A percentile compares a stretch with the other conserved stretches of the same genome.
Evolutionary conservation across 2,797 vertebrate species (phyloP).

Genomic region (Liasis olivaceus): DNA sequence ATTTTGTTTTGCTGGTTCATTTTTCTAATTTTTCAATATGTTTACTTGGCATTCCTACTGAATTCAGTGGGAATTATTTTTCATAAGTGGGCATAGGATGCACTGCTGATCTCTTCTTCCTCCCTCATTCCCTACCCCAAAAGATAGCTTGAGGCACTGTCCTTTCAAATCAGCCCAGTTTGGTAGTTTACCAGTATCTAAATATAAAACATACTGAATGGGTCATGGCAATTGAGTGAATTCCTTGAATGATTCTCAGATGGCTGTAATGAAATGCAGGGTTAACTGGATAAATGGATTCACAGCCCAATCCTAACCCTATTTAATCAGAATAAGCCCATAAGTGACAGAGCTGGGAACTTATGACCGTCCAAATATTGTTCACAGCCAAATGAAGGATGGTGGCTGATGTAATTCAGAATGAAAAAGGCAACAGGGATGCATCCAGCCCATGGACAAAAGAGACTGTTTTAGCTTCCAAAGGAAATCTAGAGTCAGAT

Average conservation of each 20-base stretch:
- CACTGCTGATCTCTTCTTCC: background rate
- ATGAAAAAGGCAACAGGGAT: background rate
- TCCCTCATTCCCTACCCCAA: background rate
- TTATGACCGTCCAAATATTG: background rate
- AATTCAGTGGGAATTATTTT: background rate
- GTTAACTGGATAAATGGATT: background rate
- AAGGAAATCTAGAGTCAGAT: background rate
- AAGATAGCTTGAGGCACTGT: background rate
- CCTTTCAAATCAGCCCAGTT: background rate
- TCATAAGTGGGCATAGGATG: background rate
- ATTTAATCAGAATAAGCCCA: background rate
- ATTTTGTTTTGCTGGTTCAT: background rate
- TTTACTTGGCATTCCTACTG: background rate
- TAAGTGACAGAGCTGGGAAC: background rate
- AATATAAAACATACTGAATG: background rate
- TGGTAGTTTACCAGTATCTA: background rate
- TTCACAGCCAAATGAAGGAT: background rate
- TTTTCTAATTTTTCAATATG: background rate
- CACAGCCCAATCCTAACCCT: background rate
- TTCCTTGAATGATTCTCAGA: background rate
- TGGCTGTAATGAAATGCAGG: background rate
- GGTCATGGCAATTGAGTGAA: background rate
- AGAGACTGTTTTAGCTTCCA: background rate
- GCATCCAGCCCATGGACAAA: background rate
- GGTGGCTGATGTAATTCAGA: background rate